Evolutionary conservation across 2,113 vertebrate genomes (phyloP), one percentile per base, ranked within the genome.

Genomic region (Hydropotes inermis): DNA sequence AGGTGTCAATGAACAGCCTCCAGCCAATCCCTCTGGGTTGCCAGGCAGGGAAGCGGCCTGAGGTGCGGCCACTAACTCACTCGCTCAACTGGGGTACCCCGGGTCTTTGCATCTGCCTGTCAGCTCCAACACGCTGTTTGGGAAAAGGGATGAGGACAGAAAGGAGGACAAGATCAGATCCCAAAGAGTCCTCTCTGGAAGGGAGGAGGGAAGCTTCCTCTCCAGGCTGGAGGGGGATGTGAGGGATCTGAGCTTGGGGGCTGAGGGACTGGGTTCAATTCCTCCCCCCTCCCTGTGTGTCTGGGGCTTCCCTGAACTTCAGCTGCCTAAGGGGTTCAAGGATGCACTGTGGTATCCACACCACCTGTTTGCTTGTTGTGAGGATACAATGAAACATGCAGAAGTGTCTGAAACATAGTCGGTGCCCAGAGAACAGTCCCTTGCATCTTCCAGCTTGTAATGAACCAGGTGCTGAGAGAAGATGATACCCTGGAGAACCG

Each of bases 1-100:
- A 27, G 67, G 52, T 10, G 28, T 61, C 82, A 36, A 30, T 8
- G 30, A 43, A n/a, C 45, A 17, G 14, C 39, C 60, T 54, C 57
- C 14, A 13, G 52, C 30, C 10, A 12, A 36, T 39, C 9, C 39
- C 58, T 81, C 16, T 54, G 13, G n/a, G 36, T 25, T 0, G 1
- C 17, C 36, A 45, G 61, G 79, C 3, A 16, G 39, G 89, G 85
- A 82, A 85, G 21, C 33, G 21, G 54, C 23, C 43, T 8, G 23
- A 45, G 11, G 13, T 3, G 17, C 0, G 12, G 92, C 52, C 61
- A n/a, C 30, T 50, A 50, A 50, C 47, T 57, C 7, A 2, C 54
- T 2, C 67, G 39, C n/a, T 23, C 67, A 74, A 0, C 28, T 1
- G 0, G 21, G n/a, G 76, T 21, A 5, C 27, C 45, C 1, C 0